phyloP scores from a whole-genome alignment of 1,140 invertebrate species.

The Bombus confusus region DNA sequence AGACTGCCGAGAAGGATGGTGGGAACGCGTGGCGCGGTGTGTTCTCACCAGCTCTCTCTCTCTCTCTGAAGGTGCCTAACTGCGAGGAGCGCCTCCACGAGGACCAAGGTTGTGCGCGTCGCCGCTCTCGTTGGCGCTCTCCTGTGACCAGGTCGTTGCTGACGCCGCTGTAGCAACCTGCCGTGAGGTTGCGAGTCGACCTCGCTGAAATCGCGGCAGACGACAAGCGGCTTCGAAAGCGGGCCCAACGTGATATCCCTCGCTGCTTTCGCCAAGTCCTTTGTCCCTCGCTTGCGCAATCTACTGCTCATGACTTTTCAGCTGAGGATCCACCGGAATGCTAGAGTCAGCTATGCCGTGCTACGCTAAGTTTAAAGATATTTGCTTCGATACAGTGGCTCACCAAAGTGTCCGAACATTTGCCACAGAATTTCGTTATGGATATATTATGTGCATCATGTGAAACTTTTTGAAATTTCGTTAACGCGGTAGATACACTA shows the following conservation, averaged over 20 bases:
- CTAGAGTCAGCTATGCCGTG: too few species aligned
- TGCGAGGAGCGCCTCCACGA: constrained; percentile 65
- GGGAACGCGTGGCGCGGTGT: constrained; percentile 81
- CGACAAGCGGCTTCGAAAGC: constrained; percentile 54
- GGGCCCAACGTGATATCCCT: constrained; percentile 31
- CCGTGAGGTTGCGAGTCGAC: constrained; percentile 30
- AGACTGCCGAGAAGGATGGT: constrained; percentile 80
- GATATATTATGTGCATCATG: too few species aligned
- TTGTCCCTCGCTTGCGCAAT: constrained; percentile 41
- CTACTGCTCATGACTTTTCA: background rate
- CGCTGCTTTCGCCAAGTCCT: constrained; percentile 28
- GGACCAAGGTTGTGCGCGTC: constrained; percentile 59
- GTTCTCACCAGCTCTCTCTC: constrained; percentile 80
- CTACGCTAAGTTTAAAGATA: too few species aligned
- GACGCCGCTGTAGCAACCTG: constrained; percentile 68
- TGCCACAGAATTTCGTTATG: too few species aligned
- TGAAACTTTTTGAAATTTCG: too few species aligned
- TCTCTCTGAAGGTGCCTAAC: constrained; percentile 55
- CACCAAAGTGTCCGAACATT: too few species aligned
- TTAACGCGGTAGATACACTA: too few species aligned
- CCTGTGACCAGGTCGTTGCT: constrained; percentile 56
- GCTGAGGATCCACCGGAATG: too few species aligned
- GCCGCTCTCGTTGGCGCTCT: constrained; percentile 44
- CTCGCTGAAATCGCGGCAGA: constrained; percentile 41
- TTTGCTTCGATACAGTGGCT: too few species aligned